A percentile compares a stretch with the other conserved stretches of the same genome.
Conservation (phyloP, 2,888 invertebrate species). For the Drosophila peninsularis region DNA sequence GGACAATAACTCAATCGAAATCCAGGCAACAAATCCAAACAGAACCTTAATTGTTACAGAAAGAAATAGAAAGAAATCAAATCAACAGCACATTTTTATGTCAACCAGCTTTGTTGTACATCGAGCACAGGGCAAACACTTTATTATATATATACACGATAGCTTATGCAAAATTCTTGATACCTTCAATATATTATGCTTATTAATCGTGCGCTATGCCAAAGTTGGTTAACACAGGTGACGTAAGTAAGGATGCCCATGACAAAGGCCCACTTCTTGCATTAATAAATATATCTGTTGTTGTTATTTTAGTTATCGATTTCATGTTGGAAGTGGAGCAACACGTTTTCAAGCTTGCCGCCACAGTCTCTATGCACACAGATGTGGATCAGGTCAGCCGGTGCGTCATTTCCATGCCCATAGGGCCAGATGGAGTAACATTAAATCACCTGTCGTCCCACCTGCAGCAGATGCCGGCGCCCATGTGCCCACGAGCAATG, state of each 20-base stretch:
- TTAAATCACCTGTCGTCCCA: constrained; percentile 46
- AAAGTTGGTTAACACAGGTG: constrained; percentile 68
- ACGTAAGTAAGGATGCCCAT: constrained; percentile 64
- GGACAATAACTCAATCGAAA: constrained; percentile 16
- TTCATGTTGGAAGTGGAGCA: constrained; percentile 47
- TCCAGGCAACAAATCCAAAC: constrained; percentile 11
- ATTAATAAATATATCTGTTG: not conserved
- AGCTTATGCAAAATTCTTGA: constrained; percentile 73
- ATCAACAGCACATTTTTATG: constrained; percentile 29
- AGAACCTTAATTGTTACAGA: constrained; percentile 6
- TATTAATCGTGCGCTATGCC: constrained; percentile 68
- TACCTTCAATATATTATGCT: constrained; percentile 68
- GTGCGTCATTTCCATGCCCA: constrained; percentile 52
- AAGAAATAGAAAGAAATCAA: constrained; percentile 12
- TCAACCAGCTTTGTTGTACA: constrained; percentile 38
- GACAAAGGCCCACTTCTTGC: not conserved
- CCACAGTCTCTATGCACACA: constrained; percentile 29
- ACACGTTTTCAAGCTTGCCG: constrained; percentile 31
- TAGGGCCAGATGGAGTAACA: constrained; percentile 47
- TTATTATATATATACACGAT: constrained; percentile 26
- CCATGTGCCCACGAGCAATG: constrained; percentile 71
- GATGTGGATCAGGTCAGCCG: constrained; percentile 26
- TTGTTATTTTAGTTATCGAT: constrained; percentile 13
- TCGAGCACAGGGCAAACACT: constrained; percentile 53
- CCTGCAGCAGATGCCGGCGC: constrained; percentile 47